phyloP scores from a whole-genome alignment of 1,140 invertebrate genomes.

The Globodera ellingtonae region DNA sequence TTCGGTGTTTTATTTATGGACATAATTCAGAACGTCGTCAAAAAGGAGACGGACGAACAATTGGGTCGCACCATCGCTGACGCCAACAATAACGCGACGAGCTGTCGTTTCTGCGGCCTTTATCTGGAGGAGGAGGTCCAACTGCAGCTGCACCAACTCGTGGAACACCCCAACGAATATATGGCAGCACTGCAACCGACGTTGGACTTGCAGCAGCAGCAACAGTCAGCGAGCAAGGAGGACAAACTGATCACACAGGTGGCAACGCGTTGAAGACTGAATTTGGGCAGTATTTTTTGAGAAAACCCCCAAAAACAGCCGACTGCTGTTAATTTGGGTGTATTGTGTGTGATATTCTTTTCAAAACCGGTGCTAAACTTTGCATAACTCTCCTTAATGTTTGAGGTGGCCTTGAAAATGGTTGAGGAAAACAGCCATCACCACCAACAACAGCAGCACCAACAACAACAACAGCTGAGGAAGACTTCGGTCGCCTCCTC shows the following conservation, averaged over 20 bases:
- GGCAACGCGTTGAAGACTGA: neutral
- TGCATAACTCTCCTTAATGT: too few relatives aligned
- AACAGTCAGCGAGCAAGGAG: neutral
- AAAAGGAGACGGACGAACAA: slow-evolving; percentile 2
- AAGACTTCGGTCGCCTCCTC: slow-evolving; percentile 12
- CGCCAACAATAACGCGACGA: slow-evolving; percentile 10
- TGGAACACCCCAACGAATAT: slow-evolving; percentile 17
- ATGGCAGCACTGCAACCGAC: slow-evolving; percentile 6
- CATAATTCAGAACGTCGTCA: neutral
- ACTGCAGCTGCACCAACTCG: slow-evolving; percentile 24
- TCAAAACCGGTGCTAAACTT: too few relatives aligned
- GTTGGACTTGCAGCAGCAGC: neutral
- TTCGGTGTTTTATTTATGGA: neutral
- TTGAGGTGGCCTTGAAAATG: slow-evolving; percentile 21
- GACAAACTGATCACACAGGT: slow-evolving; percentile 32
- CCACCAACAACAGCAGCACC: neutral
- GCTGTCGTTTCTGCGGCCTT: slow-evolving; percentile 16
- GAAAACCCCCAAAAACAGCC: too few relatives aligned
- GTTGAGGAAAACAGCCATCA: slow-evolving; percentile 24
- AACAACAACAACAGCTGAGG: neutral
- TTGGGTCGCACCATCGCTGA: neutral
- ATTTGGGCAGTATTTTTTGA: too few relatives aligned
- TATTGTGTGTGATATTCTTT: too few relatives aligned
- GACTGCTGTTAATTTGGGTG: too few relatives aligned
- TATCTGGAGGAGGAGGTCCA: slow-evolving; percentile 14